Conservation (phyloP, 2,888 invertebrate species). For the Pogonocherus hispidulus region DNA sequence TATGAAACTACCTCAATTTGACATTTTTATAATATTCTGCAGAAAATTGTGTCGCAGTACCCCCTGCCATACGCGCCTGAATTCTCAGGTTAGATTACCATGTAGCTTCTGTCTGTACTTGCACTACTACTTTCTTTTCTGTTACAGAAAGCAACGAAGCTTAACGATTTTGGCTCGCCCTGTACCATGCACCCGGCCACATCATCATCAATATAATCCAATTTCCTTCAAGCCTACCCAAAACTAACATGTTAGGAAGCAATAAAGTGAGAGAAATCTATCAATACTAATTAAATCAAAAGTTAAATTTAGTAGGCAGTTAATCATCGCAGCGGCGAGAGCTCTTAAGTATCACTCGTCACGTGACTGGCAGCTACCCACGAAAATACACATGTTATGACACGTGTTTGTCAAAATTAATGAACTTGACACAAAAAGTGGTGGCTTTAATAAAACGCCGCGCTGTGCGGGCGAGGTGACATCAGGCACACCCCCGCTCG, state of each 20-base stretch:
- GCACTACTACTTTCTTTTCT: no score
- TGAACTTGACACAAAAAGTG: slow-evolving; percentile 63
- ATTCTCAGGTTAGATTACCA: no score
- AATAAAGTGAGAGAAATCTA: slow-evolving; percentile 43
- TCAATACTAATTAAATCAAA: slow-evolving; percentile 50
- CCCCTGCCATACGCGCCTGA: no score
- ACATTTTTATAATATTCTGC: no score
- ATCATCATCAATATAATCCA: neutral
- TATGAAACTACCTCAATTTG: no score
- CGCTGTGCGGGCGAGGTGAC: slow-evolving; percentile 60
- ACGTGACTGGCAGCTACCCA: slow-evolving; percentile 33
- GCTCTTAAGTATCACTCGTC: slow-evolving; percentile 26
- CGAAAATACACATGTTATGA: slow-evolving; percentile 63
- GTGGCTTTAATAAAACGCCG: slow-evolving; percentile 61
- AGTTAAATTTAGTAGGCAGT: slow-evolving; percentile 40
- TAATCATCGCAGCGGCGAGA: slow-evolving; percentile 37
- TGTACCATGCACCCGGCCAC: no score
- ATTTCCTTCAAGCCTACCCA: slow-evolving; percentile 38
- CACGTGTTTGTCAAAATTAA: slow-evolving; percentile 66
- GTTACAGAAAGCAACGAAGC: no score
- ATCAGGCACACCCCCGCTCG: slow-evolving; percentile 61
- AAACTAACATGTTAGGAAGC: slow-evolving; percentile 46
- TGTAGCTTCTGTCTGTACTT: no score
- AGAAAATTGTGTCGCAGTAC: no score
- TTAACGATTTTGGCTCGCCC: no score